Evolutionary conservation across 2,113 vertebrate species (phyloP), one percentile per base, ranked within the genome.

Genomic region (Edolisoma coerulescens): DNA sequence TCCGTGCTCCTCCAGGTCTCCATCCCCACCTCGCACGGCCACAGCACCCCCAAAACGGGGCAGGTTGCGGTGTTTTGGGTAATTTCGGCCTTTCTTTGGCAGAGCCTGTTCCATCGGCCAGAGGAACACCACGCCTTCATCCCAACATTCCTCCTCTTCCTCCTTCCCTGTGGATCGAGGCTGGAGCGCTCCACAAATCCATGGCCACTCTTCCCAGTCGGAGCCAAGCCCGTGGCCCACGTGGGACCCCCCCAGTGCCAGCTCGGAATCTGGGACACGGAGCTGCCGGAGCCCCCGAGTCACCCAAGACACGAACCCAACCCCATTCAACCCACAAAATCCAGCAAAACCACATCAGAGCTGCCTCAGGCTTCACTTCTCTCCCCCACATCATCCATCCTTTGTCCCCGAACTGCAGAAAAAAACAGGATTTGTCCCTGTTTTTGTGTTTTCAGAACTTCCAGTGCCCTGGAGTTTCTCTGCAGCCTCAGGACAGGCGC

Each of bases 221-320:
- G 20, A n/a, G 49, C 12, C 0, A 0, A 79, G 52, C 22, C 50
- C 5, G 0, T 0, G 23, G 3, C 3, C 17, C n/a, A 16, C 0
- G 0, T 4, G 2, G 30, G 41, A 56, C 14, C 3, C 24, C 11
- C 22, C 14, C 0, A 22, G 52, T 0, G 2, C 82, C 20, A 35
- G 37, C 11, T 7, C 3, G 1, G 22, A 12, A 30, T 14, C 26
- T 33, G 11, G 1, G 17, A 52, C 44, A 37, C 23, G 21, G 16
- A 5, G 11, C 23, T 44, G 50, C 19, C 9, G 3, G 16, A 67
- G 8, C 4, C 1, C 28, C 28, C 16, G 11, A 33, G 21, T 18
- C 9, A 3, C 45, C 52, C 63, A 30, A 17, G 14, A 9, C 61
- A 21, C 23, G 17, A 82, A 75, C 30, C 9, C 60, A 14, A n/a